A percentile compares a stretch with the other conserved stretches of the same genome.
These are phyloP conservation scores for Xiphydria camelus DNA, from an alignment of 2,888 invertebrate genomes.

Conservation along the genomic window DNA sequence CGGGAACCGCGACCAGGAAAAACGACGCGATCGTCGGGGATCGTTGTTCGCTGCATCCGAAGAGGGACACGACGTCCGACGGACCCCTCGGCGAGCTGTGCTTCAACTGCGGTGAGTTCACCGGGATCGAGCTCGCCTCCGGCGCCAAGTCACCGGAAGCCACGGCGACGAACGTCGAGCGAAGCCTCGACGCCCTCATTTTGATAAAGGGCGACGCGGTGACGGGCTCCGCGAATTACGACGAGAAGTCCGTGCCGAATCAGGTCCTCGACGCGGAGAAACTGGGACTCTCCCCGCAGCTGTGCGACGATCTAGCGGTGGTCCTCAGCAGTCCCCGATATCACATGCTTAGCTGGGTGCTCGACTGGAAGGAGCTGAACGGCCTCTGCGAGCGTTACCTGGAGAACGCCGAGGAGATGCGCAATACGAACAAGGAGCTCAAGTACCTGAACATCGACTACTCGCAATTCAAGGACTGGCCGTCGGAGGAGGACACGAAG, in stretches of 20 bases:
- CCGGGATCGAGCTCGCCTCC: conserved; percentile 25
- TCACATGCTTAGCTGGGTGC: conserved; percentile 73
- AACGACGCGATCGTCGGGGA: conserved; percentile 19
- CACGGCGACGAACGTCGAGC: conserved; percentile 58
- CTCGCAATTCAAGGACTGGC: conserved; percentile 68
- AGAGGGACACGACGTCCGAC: conserved; percentile 22
- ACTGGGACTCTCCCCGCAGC: conserved; percentile 67
- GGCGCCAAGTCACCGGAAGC: conserved; percentile 25
- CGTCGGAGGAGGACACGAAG: conserved; percentile 62
- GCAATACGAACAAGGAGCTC: conserved; percentile 71
- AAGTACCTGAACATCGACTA: conserved; percentile 76
- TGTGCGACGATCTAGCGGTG: conserved; percentile 73
- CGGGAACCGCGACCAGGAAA: conserved; percentile 35
- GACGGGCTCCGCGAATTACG: conserved; percentile 65
- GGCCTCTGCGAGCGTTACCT: conserved; percentile 64
- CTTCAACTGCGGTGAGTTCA: conserved; percentile 44
- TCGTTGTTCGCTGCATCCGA: conserved; percentile 35
- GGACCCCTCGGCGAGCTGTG: conserved; percentile 39
- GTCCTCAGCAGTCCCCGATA: conserved; percentile 72
- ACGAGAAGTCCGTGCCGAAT: conserved; percentile 66
- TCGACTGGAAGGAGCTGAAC: conserved; percentile 64
- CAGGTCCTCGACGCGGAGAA: conserved; percentile 66
- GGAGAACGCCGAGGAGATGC: conserved; percentile 64
- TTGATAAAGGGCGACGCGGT: conserved; percentile 61
- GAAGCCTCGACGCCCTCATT: conserved; percentile 59